A percentile compares a stretch with the other conserved stretches of the same genome.
phyloP scores from a whole-genome alignment of 2,797 vertebrate genomes.

The Ciconia nigra region DNA sequence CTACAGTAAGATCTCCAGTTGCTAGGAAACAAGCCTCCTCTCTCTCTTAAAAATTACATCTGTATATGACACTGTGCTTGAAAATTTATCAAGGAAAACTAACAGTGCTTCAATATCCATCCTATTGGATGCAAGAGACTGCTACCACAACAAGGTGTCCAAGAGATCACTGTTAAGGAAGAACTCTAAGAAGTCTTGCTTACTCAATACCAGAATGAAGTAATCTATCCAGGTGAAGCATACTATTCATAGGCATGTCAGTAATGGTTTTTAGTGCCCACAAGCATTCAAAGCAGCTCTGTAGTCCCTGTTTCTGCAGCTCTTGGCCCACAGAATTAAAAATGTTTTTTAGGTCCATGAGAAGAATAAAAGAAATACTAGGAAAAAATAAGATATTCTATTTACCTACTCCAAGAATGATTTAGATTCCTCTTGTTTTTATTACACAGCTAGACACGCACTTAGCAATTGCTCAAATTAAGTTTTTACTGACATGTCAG shows the following conservation, averaged over 20 bases:
- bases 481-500: background rate
- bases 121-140: background rate
- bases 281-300: background rate
- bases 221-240: background rate
- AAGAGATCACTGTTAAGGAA: background rate
- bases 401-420: background rate
- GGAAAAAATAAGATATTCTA: background rate
- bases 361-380: background rate
- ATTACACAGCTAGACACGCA: background rate
- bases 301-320: background rate
- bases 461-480: background rate
- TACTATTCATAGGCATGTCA: background rate
- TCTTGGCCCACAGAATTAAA: background rate
- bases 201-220: background rate
- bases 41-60: background rate
- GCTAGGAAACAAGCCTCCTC: background rate
- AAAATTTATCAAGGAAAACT: background rate
- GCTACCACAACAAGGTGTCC: background rate
- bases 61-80: background rate
- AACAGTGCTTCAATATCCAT: background rate
- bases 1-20: background rate
- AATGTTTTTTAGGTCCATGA: background rate
- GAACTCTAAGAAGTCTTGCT: background rate
- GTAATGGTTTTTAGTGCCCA: background rate
- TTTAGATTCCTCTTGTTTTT: background rate